Evolutionary conservation across 1,140 invertebrate species (phyloP).

Genomic region (Pseudomyrmex dendroicus): DNA sequence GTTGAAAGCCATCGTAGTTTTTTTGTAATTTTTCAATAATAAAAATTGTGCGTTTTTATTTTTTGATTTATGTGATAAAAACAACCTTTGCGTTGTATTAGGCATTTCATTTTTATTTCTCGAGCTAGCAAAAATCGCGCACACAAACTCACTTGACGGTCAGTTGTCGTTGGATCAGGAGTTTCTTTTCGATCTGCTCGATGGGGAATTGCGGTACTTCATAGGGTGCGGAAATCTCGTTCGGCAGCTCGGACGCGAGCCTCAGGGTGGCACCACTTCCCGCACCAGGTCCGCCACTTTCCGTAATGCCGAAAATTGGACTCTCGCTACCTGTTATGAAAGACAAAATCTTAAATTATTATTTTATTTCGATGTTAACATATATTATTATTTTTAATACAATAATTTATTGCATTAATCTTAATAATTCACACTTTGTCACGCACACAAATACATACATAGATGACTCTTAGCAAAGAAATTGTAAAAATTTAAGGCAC

Average conservation of each 20-base stretch:
- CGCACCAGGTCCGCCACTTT: constrained; percentile 68
- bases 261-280: constrained; percentile 68
- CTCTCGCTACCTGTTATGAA: constrained; percentile 81
- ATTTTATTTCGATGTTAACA: constrained; percentile 8
- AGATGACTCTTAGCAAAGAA: neutral
- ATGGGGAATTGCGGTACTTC: constrained; percentile 99
- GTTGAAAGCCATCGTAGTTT: too few relatives aligned
- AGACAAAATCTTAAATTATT: neutral
- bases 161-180: constrained; percentile 95
- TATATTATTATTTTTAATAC: neutral
- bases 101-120: too few relatives aligned
- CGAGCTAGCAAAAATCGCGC: too few relatives aligned
- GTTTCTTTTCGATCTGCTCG: constrained; percentile 97
- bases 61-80: too few relatives aligned
- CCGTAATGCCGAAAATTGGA: constrained; percentile 79
- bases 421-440: neutral
- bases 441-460: neutral
- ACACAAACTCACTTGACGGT: constrained; percentile 91
- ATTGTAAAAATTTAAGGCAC: neutral
- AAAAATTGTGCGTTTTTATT: too few relatives aligned
- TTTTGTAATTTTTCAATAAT: too few relatives aligned
- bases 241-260: constrained; percentile 87
- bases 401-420: neutral
- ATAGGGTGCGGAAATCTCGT: constrained; percentile 97
- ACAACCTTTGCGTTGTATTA: too few relatives aligned